These are phyloP conservation scores for Leistus spinibarbis DNA, from an alignment of 2,888 invertebrate genomes.

Conservation along the genomic window DNA sequence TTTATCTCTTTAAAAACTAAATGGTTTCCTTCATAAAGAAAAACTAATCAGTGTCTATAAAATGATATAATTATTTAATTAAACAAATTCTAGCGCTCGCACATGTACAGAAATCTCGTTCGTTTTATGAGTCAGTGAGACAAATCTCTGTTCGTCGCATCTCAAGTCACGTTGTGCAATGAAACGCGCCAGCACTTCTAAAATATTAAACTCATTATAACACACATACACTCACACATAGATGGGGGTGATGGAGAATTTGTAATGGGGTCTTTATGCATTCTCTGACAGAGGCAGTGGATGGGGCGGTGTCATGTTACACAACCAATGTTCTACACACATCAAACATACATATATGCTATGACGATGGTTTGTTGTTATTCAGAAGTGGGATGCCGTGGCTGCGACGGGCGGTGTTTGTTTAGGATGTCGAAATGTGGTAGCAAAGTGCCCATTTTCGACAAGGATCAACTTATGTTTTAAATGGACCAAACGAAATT, in stretches of 20 bases:
- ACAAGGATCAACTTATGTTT: constrained; percentile 28
- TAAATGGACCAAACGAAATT: constrained; percentile 35
- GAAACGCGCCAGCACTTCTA: constrained; percentile 16
- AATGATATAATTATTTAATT: no score
- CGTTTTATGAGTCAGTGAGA: constrained; percentile 29
- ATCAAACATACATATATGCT: background rate
- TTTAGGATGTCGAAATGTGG: background rate
- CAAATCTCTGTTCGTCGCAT: constrained; percentile 33
- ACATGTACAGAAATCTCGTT: background rate
- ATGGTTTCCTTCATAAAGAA: no score
- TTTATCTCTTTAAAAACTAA: no score
- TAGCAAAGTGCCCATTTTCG: background rate
- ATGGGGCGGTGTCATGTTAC: constrained; percentile 30
- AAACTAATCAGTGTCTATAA: no score
- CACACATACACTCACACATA: background rate
- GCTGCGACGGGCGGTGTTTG: background rate
- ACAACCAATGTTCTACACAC: background rate
- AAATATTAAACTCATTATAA: constrained; percentile 39
- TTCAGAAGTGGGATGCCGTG: background rate
- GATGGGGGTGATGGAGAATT: constrained; percentile 25
- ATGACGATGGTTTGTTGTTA: background rate
- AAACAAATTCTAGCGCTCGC: background rate
- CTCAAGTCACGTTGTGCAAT: constrained; percentile 14
- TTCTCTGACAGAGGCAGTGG: constrained; percentile 18
- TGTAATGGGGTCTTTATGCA: constrained; percentile 36